Conservation (phyloP, 2,797 vertebrate genomes). For the Rhodeus uyekii region DNA sequence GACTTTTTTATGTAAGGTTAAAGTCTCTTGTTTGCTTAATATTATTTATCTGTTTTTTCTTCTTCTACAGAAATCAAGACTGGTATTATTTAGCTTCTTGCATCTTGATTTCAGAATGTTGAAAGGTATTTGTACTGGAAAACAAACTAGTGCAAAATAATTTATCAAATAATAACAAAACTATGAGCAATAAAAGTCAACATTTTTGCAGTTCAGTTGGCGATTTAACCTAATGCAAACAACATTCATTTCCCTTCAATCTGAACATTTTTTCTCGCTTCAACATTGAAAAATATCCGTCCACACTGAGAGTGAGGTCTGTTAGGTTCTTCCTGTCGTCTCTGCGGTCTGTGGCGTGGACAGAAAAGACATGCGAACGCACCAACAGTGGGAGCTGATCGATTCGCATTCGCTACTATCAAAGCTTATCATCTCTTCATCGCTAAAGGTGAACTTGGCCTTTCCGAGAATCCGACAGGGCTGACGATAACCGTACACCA, state of each 20-base stretch:
- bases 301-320: background rate
- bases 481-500: slow-evolving; percentile 78
- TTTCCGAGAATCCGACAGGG: slow-evolving; percentile 77
- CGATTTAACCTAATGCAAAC: background rate
- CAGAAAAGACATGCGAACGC: slow-evolving; percentile 53
- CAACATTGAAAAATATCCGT: background rate
- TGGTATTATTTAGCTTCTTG: background rate
- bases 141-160: background rate
- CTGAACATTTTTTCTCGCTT: background rate
- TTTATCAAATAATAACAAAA: background rate
- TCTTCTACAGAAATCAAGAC: too few species aligned
- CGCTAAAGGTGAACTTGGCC: slow-evolving; percentile 81
- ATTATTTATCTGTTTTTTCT: too few species aligned
- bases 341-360: slow-evolving; percentile 45
- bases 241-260: background rate
- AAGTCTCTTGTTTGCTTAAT: too few species aligned
- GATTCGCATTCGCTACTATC: slow-evolving; percentile 73
- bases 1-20: too few species aligned
- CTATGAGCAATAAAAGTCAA: background rate
- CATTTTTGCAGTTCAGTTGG: background rate
- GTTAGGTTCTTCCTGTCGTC: slow-evolving; percentile 36
- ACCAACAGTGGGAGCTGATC: slow-evolving; percentile 65
- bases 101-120: background rate
- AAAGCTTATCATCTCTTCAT: slow-evolving; percentile 75
- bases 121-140: background rate